Evolutionary conservation across 2,797 vertebrate genomes (phyloP).

Genomic region (Fratercula arctica): DNA sequence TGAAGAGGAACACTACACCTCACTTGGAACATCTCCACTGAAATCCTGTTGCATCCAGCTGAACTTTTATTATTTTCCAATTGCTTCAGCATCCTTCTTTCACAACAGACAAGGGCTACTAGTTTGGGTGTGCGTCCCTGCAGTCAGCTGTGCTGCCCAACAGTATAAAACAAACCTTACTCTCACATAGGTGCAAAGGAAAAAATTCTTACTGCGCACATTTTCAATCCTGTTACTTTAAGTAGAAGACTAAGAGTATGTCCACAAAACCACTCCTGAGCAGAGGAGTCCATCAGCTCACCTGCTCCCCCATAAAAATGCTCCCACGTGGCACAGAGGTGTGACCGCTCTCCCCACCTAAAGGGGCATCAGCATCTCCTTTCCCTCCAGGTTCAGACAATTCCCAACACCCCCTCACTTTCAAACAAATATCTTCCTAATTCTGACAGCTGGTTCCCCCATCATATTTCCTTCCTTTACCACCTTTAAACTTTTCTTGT

Average conservation of each 20-base stretch:
- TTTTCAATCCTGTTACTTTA: neutral
- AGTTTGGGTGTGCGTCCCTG: neutral
- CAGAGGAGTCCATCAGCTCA: neutral
- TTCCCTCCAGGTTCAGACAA: neutral
- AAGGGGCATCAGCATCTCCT: neutral
- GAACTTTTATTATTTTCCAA: neutral
- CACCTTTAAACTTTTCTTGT: neutral
- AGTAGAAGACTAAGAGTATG: neutral
- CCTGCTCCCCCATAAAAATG: neutral
- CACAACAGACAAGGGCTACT: neutral
- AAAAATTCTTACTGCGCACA: neutral
- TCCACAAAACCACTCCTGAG: neutral
- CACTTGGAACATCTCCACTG: neutral
- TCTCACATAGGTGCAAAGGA: neutral
- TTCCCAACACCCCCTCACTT: neutral
- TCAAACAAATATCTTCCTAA: neutral
- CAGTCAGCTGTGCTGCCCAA: neutral
- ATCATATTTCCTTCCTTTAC: neutral
- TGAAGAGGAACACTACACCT: rapidly evolving
- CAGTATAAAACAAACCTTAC: neutral
- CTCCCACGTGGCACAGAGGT: rapidly evolving
- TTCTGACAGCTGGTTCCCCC: neutral
- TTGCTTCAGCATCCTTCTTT: neutral
- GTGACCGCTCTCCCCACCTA: neutral
- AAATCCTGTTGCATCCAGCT: neutral